These are phyloP conservation scores for Chaetodon trifasciatus DNA, from an alignment of 2,797 vertebrate genomes.

Conservation along the genomic window DNA sequence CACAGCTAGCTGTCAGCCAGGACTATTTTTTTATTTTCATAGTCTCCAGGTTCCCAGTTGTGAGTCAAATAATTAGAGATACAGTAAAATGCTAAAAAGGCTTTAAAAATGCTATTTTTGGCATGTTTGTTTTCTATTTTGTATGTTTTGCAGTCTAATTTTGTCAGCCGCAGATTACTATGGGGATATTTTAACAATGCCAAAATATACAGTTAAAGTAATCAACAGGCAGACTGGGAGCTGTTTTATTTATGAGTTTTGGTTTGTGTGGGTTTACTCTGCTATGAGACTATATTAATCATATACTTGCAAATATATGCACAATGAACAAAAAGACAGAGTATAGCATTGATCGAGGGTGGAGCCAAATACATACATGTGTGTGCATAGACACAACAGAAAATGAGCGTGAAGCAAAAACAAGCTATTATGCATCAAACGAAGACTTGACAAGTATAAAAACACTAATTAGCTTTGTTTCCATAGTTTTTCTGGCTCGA, in stretches of 20 bases:
- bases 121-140: background rate
- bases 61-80: background rate
- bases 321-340: background rate
- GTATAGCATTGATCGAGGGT: background rate
- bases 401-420: slow-evolving; percentile 11
- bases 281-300: background rate
- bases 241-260: background rate
- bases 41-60: slow-evolving; percentile 4
- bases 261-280: background rate
- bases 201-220: background rate
- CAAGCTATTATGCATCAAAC: slow-evolving; percentile 8
- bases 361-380: background rate
- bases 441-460: slow-evolving; percentile 10
- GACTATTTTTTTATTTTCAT: slow-evolving; percentile 13
- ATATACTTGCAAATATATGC: background rate
- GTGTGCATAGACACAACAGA: background rate
- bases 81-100: background rate
- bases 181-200: background rate
- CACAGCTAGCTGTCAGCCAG: slow-evolving; percentile 23
- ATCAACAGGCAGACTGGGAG: slow-evolving; percentile 31
- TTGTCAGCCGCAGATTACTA: background rate
- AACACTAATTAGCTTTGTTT: slow-evolving; percentile 28
- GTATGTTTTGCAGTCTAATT: background rate
- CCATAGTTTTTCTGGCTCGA: background rate
- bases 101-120: background rate